Base-by-base conservation (phyloP, 2,888 invertebrate genomes). In the Biston stratarius region DNA sequence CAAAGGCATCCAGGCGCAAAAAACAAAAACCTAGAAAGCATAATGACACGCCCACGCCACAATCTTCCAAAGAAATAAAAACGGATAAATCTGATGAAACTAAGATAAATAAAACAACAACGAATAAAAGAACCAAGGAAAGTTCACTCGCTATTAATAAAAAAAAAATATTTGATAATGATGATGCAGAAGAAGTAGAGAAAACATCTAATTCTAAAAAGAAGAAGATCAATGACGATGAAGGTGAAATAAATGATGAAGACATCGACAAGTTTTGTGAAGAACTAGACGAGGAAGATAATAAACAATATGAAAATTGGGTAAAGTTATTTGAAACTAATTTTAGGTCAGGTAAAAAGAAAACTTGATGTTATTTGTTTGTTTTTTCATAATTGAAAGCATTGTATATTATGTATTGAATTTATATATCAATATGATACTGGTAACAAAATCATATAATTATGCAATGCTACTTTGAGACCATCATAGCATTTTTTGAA, bases 211-310 rank as follows among this genome's bases (percentile, higher is more conserved):
- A 69, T 40, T 40, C 58, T 57, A 62, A 66, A 63, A 67, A 67
- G 9, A 70, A 74, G 47, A 69, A 73, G 60, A 45, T 77, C 57
- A 82, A 83, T 67, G 80, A 81, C 52, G 85, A 85, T 38, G 91
- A 92, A 74, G 85, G 84, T 58, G 80, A 84, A 65, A 76, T 91
- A 0, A 88, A 83, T 71, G 92, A 94, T 67, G 92, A 91, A 77
- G 94, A 94, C 67, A 94, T 94, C 56, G 92, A 94, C 73, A 83
- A 83, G 61, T 94, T 90, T 79, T 92, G 92, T 78, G 89, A 92
- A 69, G 92, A 90, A 70, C 64, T 94, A 71, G 81, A 83, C 42
- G 90, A 90, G 55, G 88, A 90, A 77, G 91, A 92, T 74, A 92
- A 94, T 75, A 76, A 80, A 63, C 88, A 90, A 62, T 94, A 84